These are phyloP conservation scores for Hydrolagus affinis DNA, from an alignment of 2,113 vertebrate species.

Conservation along the genomic window DNA sequence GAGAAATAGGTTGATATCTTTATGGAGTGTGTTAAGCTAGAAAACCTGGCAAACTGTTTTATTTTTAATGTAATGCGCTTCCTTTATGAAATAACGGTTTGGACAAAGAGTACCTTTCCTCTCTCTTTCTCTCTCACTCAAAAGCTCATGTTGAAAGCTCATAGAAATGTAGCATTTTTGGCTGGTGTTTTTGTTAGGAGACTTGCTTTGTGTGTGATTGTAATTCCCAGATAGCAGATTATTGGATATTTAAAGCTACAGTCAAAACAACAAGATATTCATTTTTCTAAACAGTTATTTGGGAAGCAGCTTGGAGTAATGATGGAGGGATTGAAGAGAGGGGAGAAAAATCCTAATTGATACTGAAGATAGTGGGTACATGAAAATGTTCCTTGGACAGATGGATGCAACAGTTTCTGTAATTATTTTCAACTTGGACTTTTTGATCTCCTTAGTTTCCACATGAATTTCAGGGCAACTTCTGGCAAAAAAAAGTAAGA, in stretches of 20 bases:
- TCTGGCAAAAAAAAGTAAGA: neutral
- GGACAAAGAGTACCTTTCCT: slow-evolving; percentile 44
- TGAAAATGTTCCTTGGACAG: neutral
- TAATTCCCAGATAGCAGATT: no score
- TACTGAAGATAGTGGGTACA: neutral
- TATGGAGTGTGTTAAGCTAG: no score
- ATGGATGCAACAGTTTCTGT: neutral
- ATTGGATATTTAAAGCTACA: neutral
- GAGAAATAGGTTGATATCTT: no score
- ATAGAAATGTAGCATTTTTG: no score
- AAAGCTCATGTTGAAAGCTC: slow-evolving; percentile 48
- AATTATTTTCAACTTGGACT: neutral
- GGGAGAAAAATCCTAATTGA: neutral
- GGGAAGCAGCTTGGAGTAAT: neutral
- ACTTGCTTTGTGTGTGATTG: no score
- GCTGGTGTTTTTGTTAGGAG: no score
- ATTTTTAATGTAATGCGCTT: no score
- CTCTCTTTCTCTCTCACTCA: slow-evolving; percentile 48
- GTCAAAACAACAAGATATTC: neutral
- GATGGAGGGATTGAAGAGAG: neutral
- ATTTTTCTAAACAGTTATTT: neutral
- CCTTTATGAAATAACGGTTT: no score
- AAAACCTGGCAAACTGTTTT: no score
- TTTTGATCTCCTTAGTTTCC: neutral
- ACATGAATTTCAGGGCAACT: neutral